Evolutionary conservation across 2,888 invertebrate species (phyloP).

Genomic region (Fissipunctia ypsillon): DNA sequence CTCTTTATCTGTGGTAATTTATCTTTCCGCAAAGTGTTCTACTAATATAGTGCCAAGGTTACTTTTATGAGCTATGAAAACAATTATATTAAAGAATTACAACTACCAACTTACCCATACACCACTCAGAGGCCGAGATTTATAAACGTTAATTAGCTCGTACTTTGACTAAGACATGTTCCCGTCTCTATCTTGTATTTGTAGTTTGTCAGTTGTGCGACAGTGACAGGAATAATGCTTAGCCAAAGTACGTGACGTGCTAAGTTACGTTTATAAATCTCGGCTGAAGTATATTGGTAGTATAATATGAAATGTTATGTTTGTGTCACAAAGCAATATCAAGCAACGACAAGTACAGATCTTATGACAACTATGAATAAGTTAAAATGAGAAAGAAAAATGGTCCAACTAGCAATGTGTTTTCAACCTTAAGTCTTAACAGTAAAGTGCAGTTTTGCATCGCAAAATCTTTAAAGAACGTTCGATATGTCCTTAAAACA

Average conservation of each 20-base stretch:
- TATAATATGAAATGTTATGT: conserved; percentile 13
- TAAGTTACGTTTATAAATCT: not conserved
- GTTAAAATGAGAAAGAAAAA: conserved; percentile 32
- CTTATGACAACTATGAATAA: conserved; percentile 60
- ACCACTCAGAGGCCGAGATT: not conserved
- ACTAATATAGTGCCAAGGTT: too few species aligned
- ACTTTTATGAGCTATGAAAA: too few species aligned
- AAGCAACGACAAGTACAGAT: conserved; percentile 54
- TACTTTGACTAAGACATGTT: not conserved
- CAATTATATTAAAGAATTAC: too few species aligned
- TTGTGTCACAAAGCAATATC: conserved; percentile 50
- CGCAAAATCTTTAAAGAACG: not conserved
- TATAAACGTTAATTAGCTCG: not conserved
- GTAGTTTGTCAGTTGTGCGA: not conserved
- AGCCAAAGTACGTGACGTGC: not conserved
- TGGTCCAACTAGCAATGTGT: not conserved
- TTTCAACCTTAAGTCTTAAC: conserved; percentile 37
- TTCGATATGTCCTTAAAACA: not conserved
- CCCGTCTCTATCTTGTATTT: not conserved
- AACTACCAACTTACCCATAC: not conserved
- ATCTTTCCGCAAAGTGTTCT: too few species aligned
- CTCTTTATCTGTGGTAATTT: too few species aligned
- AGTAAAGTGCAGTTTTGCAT: not conserved
- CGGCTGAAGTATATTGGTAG: not conserved
- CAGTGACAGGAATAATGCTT: too few species aligned